Conservation (phyloP, 2,888 invertebrate species). For the Ectemnius continuus region DNA sequence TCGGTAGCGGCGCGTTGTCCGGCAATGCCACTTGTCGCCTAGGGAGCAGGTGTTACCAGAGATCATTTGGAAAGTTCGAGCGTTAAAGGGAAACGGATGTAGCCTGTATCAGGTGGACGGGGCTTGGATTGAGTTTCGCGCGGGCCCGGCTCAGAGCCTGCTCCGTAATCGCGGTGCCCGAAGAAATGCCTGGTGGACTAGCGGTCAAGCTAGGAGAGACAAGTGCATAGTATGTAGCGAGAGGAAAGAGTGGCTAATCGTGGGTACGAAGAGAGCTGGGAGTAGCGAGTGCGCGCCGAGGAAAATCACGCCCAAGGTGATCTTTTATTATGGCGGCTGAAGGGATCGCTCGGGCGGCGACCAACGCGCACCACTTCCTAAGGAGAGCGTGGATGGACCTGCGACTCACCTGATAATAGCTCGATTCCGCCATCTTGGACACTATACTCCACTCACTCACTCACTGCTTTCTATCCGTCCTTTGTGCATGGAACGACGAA, state of each 20-base stretch:
- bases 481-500: slow-evolving; percentile 67
- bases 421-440: slow-evolving; percentile 83
- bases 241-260: slow-evolving; percentile 10
- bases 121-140: slow-evolving; percentile 35
- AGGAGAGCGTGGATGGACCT: slow-evolving; percentile 57
- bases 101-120: slow-evolving; percentile 29
- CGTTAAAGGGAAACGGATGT: slow-evolving; percentile 12
- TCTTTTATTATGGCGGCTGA: slow-evolving; percentile 51
- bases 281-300: neutral
- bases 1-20: slow-evolving; percentile 30
- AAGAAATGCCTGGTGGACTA: slow-evolving; percentile 31
- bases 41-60: slow-evolving; percentile 55
- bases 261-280: slow-evolving; percentile 2
- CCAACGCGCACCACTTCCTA: slow-evolving; percentile 51
- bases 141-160: slow-evolving; percentile 20
- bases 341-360: slow-evolving; percentile 39
- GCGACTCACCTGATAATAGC: slow-evolving; percentile 83
- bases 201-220: slow-evolving; percentile 19
- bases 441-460: slow-evolving; percentile 67
- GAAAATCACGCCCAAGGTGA: slow-evolving; percentile 24
- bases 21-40: slow-evolving; percentile 42
- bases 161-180: slow-evolving; percentile 17
- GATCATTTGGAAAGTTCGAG: slow-evolving; percentile 39
- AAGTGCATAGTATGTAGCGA: slow-evolving; percentile 37
- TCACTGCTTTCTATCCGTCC: slow-evolving; percentile 73